phyloP scores from a whole-genome alignment of 1,140 invertebrate genomes.

The Drosophila repletoides region DNA sequence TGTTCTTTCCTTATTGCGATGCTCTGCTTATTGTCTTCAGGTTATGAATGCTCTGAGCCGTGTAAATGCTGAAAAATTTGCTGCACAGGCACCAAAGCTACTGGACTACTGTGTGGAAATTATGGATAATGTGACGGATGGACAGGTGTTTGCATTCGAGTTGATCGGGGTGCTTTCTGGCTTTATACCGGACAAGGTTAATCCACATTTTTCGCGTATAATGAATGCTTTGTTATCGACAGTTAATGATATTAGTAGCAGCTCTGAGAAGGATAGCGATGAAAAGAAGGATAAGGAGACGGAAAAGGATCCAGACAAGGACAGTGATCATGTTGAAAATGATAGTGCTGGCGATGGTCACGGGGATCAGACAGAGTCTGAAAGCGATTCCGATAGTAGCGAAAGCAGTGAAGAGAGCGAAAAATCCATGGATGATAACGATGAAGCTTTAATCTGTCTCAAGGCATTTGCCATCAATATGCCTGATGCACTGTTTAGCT shows the following conservation, averaged over 20 bases:
- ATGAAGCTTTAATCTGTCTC: slow-evolving; percentile 19
- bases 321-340: background rate
- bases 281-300: background rate
- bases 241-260: background rate
- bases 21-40: background rate
- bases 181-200: slow-evolving; percentile 1
- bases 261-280: background rate
- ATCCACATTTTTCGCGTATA: background rate
- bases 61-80: slow-evolving; percentile 16
- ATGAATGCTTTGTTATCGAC: background rate
- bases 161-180: slow-evolving; percentile 10
- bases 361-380: slow-evolving; percentile 17
- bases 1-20: no score
- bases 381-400: background rate
- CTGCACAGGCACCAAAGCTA: background rate
- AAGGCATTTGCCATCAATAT: slow-evolving; percentile 4
- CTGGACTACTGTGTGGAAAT: slow-evolving; percentile 3
- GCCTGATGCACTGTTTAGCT: background rate
- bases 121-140: background rate
- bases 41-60: background rate
- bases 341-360: background rate
- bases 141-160: slow-evolving; percentile 6
- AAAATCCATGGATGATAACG: background rate
- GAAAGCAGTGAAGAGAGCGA: background rate
- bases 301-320: background rate